Percentiles rank a stretch among this genome's conserved stretches.
Conservation (phyloP, 2,113 vertebrate genomes). For the Triplophysa rosa region DNA sequence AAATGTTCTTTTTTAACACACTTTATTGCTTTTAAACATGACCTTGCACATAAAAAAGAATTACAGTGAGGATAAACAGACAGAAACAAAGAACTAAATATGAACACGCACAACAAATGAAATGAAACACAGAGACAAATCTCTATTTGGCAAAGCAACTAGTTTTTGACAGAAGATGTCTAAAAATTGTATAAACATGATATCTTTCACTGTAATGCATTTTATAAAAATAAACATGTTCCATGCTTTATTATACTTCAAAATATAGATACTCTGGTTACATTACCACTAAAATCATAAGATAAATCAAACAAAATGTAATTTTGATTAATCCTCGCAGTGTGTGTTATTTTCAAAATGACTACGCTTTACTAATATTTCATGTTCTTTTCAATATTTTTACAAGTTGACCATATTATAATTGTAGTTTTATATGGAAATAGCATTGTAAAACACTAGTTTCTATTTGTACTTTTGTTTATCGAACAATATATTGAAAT, state of each 20-base stretch:
- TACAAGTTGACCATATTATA: conserved; percentile 64
- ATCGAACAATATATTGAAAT: conserved; percentile 50
- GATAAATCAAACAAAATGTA: conserved; percentile 65
- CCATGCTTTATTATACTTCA: conserved; percentile 75
- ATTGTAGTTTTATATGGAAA: conserved; percentile 59
- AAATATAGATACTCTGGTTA: conserved; percentile 76
- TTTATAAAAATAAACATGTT: conserved; percentile 81
- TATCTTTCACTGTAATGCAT: conserved; percentile 59
- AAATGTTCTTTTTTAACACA: conserved; percentile 65
- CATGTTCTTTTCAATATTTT: conserved; percentile 63
- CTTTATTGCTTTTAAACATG: conserved; percentile 82
- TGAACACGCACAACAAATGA: conserved; percentile 60
- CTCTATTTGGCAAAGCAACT: conserved; percentile 66
- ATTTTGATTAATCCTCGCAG: conserved; percentile 63
- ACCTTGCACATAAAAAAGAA: conserved; percentile 75
- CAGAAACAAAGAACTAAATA: conserved; percentile 62
- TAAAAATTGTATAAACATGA: conserved; percentile 59
- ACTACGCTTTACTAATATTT: conserved; percentile 62
- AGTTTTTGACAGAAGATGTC: conserved; percentile 65
- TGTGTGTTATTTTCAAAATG: conserved; percentile 67
- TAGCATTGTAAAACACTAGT: conserved; percentile 58
- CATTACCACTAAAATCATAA: conserved; percentile 75
- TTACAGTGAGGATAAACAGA: conserved; percentile 72
- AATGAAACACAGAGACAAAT: conserved; percentile 69
- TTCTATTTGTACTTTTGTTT: conserved; percentile 41